Evolutionary conservation across 2,888 invertebrate genomes (phyloP).

Genomic region (Byasa hedistus): DNA sequence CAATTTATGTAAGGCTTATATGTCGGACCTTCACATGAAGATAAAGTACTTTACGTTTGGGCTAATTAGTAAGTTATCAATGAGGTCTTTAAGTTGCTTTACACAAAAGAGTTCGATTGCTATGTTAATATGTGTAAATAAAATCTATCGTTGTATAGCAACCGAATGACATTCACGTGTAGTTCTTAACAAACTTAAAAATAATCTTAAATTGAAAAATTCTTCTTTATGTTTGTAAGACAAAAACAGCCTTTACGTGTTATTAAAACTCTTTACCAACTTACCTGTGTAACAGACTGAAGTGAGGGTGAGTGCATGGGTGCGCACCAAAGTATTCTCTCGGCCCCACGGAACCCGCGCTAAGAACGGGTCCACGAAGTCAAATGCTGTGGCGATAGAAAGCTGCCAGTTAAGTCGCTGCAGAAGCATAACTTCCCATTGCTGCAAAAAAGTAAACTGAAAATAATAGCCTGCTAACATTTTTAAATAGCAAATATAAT

Average conservation of each 20-base stretch:
- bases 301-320: slow-evolving; percentile 88
- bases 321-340: slow-evolving; percentile 81
- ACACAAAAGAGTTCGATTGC: too few relatives aligned
- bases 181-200: too few relatives aligned
- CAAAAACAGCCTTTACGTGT: neutral
- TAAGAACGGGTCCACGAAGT: slow-evolving; percentile 90
- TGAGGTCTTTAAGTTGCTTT: slow-evolving; percentile 2
- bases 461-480: neutral
- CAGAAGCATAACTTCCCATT: slow-evolving; percentile 89
- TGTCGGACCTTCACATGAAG: slow-evolving; percentile 13
- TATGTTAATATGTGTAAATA: too few relatives aligned
- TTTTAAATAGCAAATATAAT: too few relatives aligned
- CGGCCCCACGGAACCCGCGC: slow-evolving; percentile 82
- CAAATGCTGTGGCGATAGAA: slow-evolving; percentile 88
- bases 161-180: too few relatives aligned
- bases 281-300: slow-evolving; percentile 90
- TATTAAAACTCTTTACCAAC: slow-evolving; percentile 39
- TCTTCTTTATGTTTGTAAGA: too few relatives aligned
- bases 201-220: too few relatives aligned
- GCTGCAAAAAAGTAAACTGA: slow-evolving; percentile 72
- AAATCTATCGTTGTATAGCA: too few relatives aligned
- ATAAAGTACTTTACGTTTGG: slow-evolving; percentile 11
- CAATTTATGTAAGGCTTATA: slow-evolving; percentile 25
- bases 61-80: slow-evolving; percentile 12
- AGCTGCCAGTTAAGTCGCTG: slow-evolving; percentile 90